Base-by-base conservation (phyloP, 1,140 invertebrate genomes). In the Choristoneura fumiferana region DNA sequence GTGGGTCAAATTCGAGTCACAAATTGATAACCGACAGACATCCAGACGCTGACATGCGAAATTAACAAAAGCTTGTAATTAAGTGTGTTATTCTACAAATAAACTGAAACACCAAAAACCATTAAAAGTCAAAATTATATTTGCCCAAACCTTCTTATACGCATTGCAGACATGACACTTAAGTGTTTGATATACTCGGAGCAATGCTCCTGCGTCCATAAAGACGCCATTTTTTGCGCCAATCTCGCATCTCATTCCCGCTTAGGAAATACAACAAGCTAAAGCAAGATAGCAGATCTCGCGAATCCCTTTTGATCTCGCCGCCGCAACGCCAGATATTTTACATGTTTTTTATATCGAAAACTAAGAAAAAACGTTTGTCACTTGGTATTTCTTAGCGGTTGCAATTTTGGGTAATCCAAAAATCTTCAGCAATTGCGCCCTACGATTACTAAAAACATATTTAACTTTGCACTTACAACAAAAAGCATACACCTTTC, bases 321-420 rank as follows among this genome's bases (percentile, higher is more conserved):
- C 77, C 76, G 76, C 75, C 71, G 77, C 71, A 71, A 76, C 68
- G 73, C 61, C 76, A 73, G 58, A 63, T 74, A 68, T 77, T 65
- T 59, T 58, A 38, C 60, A 61, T 70, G 64, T 71, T 38, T 71
- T 78, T 81, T 78, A 73, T 76, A 84, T 84, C 69, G 78, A 76
- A 82, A 83, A 78, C 75, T 78, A 78, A 85, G 71, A 76, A 84
- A 84, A 79, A 78, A 77, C 58, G 22, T 55, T 63, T 43, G 58
- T 60, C 56, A 66, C 61, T 70, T 63, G 65, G 61, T 61, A 65
- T 70, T 68, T 69, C 54, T 68, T 58, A 73, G 73, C 71, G 76
- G 72, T n/a, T 65, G 76, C 74, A 75, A 81, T 83, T 82, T 81
- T 57, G 61, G 69, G 73, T 80, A 76, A 85, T 81, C 78, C 82